These are phyloP conservation scores for Ferdinandea cuprea DNA, from an alignment of 2,888 invertebrate genomes.

Conservation along the genomic window DNA sequence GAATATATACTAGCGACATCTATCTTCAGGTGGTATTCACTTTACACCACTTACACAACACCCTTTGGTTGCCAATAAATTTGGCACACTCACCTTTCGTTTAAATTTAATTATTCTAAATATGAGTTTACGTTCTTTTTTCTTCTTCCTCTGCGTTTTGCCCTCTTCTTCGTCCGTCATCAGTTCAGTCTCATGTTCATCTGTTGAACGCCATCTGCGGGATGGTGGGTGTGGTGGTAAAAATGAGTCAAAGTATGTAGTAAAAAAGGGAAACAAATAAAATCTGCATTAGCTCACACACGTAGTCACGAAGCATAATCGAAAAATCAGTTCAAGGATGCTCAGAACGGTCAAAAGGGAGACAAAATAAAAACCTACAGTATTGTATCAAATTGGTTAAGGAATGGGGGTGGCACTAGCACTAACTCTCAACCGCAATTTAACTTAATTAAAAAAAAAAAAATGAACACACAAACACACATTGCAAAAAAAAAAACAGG, in stretches of 20 bases:
- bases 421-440: slow-evolving; percentile 35
- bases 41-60: neutral
- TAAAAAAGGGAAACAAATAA: slow-evolving; percentile 33
- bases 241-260: slow-evolving; percentile 12
- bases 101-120: slow-evolving; percentile 80
- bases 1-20: too few relatives aligned
- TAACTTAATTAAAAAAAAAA: slow-evolving; percentile 68
- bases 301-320: slow-evolving; percentile 3
- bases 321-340: slow-evolving; percentile 73
- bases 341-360: slow-evolving; percentile 44
- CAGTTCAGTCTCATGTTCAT: slow-evolving; percentile 80
- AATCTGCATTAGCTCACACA: slow-evolving; percentile 39
- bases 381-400: neutral
- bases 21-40: neutral
- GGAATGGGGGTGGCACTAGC: neutral
- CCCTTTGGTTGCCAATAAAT: neutral
- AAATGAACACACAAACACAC: slow-evolving; percentile 34
- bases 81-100: slow-evolving; percentile 76
- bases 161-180: slow-evolving; percentile 78
- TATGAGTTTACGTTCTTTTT: slow-evolving; percentile 75
- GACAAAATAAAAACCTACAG: neutral
- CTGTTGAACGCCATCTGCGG: slow-evolving; percentile 77
- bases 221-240: neutral
- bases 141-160: slow-evolving; percentile 58
- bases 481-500: slow-evolving; percentile 26